Base-by-base conservation (phyloP, 2,113 vertebrate species). In the Fregata magnificens region DNA sequence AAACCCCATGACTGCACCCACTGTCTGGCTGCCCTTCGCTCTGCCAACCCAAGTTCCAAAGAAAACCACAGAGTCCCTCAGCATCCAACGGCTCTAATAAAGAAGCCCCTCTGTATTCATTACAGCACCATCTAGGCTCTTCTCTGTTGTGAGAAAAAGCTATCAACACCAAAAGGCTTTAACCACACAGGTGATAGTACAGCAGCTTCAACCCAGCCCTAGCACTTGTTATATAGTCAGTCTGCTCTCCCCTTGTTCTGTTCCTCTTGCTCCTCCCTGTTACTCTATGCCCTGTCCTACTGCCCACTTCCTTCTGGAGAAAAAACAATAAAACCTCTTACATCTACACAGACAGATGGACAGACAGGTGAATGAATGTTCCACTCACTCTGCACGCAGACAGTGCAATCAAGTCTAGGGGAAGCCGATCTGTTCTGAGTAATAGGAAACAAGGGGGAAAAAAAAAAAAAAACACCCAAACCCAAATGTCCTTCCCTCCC, bases 181-280 rank as follows among this genome's bases (percentile, higher is more conserved):
- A 62, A 45, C 8, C 26, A 22, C 38, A 16, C 55, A 16, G 32
- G 59, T 61, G 22, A 11, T 3, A 9, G n/a, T 0, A 7, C 3
- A 67, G 80, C 55, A 70, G 36, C 79, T 34, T 73, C 67, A 83
- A 18, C 21, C 34, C 7, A 2, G 28, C 26, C 24, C 50, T 11
- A 55, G 38, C n/a, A 17, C 59, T 40, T 7, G 18, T 24, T 25
- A 2, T 0, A 2, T 2, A 6, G 5, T 13, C 55, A 2, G 13
- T 11, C 55, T 28, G 59, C 34, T 67, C 47, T 44, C 24, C 63
- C n/a, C 53, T 61, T 1, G 14, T 7, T 59, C 76, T 34, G 26
- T 11, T 82, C 63, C 53, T 70, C 49, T 94, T 14, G 14, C 91
- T 63, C 91, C 88, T 95, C 53, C 55, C 61, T 3, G 4, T 36